These are phyloP conservation scores for Thunnus thynnus DNA, from an alignment of 2,113 vertebrate genomes.

Conservation along the genomic window DNA sequence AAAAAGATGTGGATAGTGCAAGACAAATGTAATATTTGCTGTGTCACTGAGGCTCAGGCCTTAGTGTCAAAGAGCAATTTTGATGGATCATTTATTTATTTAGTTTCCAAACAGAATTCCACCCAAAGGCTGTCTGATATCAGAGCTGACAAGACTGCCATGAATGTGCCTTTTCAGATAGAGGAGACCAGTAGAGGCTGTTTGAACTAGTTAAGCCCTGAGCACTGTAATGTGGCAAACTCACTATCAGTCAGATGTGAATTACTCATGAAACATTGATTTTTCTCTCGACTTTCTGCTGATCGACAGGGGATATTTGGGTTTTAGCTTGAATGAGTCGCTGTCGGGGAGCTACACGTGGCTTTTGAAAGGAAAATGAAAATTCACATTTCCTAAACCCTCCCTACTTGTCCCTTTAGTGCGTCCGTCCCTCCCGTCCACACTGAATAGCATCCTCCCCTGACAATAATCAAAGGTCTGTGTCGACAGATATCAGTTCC, in stretches of 20 bases:
- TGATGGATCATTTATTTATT: constrained; percentile 42
- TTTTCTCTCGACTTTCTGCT: constrained; percentile 26
- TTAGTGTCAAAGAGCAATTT: background rate
- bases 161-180: constrained; percentile 22
- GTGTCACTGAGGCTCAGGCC: constrained; percentile 1
- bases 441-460: background rate
- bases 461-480: constrained; percentile 35
- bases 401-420: constrained; percentile 1
- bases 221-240: constrained; percentile 41
- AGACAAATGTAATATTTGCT: constrained; percentile 46
- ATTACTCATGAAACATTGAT: constrained; percentile 43
- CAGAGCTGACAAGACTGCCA: constrained; percentile 45
- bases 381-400: constrained; percentile 29
- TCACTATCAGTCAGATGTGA: constrained; percentile 38
- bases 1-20: constrained; percentile 23
- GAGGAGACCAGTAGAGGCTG: constrained; percentile 20
- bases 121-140: constrained; percentile 37
- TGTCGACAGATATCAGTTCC: constrained; percentile 17
- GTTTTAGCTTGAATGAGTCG: constrained; percentile 19
- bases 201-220: constrained; percentile 38
- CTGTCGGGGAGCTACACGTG: constrained; percentile 1
- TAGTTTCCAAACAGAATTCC: constrained; percentile 13
- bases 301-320: constrained; percentile 2
- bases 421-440: constrained; percentile 6
- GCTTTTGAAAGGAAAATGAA: constrained; percentile 21